phyloP scores from a whole-genome alignment of 23 tunicate species.

The Diplosoma virens region DNA sequence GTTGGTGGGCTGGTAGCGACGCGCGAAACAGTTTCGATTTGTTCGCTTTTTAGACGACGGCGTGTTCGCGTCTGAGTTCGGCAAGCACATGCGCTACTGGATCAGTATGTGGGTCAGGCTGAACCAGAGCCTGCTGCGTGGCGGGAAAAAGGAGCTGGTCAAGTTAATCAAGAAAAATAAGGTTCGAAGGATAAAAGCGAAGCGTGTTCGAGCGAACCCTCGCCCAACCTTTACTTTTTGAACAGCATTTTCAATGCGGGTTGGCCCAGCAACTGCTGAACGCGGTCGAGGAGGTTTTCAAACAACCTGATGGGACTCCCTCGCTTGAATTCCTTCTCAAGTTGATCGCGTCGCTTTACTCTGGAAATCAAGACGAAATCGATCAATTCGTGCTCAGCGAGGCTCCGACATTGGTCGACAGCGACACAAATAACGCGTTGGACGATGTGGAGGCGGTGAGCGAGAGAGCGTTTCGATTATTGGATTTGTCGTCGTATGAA shows the following conservation, averaged over 20 bases:
- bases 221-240: too few relatives aligned
- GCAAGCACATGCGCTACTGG: slow-evolving; percentile 13
- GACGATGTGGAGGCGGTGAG: too few relatives aligned
- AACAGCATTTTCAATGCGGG: neutral
- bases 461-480: too few relatives aligned
- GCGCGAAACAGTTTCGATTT: neutral
- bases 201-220: too few relatives aligned
- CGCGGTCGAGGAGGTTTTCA: too few relatives aligned
- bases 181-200: too few relatives aligned
- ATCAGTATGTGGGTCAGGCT: slow-evolving; percentile 27
- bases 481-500: too few relatives aligned
- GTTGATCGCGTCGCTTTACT: neutral
- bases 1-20: neutral
- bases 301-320: too few relatives aligned
- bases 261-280: neutral
- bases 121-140: slow-evolving; percentile 22
- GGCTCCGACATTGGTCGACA: slow-evolving; percentile 1
- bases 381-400: slow-evolving; percentile 49
- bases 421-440: neutral
- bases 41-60: slow-evolving; percentile 4
- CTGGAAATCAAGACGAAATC: slow-evolving; percentile 35
- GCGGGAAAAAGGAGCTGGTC: neutral
- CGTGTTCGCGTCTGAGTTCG: neutral
- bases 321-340: slow-evolving; percentile 1
- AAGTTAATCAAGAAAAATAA: neutral